Base-by-base conservation (phyloP, 2,113 vertebrate genomes). In the Meleagris gallopavo region DNA sequence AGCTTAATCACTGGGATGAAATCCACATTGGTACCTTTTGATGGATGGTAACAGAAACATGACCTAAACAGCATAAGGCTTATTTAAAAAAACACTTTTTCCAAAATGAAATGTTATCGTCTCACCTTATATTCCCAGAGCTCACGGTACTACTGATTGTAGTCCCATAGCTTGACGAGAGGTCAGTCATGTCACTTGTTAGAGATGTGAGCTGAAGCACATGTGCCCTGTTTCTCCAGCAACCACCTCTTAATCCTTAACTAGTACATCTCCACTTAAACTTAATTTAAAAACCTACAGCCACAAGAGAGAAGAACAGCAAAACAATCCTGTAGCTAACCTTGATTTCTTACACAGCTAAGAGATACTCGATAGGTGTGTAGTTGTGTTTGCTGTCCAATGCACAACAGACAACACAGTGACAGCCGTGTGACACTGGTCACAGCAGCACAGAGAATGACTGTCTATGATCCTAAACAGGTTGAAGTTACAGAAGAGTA, bases 281-380 rank as follows among this genome's bases (percentile, higher is more conserved):
- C n/a, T 34, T 81, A 67, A 74, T 38, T 21, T 32, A 72, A 88
- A 93, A 30, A 60, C 84, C 76, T 19, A n/a, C 16, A 82, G 57
- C 61, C 76, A 46, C 3, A 17, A 91, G 69, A 45, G 65, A 88
- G 36, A 83, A 88, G 7, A 93, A 74, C 24, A 82, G 75, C 65
- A 69, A 86, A 95, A 67, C 24, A 43, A 73, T 79, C 55, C 50
- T 82, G 32, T 50, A 61, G 91, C 76, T 88, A 89, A 86, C 46
- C 82, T 60, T 67, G 52, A 86, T 87, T 81, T 65, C 65, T 84
- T 81, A 55, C 75, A 54, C 41, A 88, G 88, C 69, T 88, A 71
- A 36, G 40, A 86, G 58, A 43, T 90, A 61, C 46, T 55, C 61
- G 32, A 84, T 73, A 86, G 3, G 52, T 64, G 41, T 19, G 70